Base-by-base conservation (phyloP, 2,888 invertebrate genomes). In the Suillia variegata region DNA sequence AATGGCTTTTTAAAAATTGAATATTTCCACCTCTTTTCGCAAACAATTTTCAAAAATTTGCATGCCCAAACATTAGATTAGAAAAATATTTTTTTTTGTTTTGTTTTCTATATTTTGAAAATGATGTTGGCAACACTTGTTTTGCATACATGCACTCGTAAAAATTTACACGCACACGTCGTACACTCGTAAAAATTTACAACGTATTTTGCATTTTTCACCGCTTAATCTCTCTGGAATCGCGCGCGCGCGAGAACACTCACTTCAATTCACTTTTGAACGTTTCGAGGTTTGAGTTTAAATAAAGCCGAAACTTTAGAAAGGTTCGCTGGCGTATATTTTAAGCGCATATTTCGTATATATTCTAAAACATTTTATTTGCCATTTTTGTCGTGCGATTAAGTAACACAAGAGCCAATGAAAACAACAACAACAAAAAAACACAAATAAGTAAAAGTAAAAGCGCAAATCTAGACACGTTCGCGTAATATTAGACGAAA, bases 151-250 rank as follows among this genome's bases (percentile, higher is more conserved):
- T 34, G 18, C 34, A 62, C 67, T 70, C 71, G 66, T 71, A 62
- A 74, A 70, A 69, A 64, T 66, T 67, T 64, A 70, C 65, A 67
- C 64, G 61, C 42, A 38, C 47, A 52, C 67, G n/a, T n/a, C n/a
- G 64, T 67, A 66, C 66, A 65, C 66, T 69, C 73, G 62, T 70
- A 71, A 66, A 71, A 67, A 67, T 73, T 72, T 69, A 73, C 68
- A 68, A 64, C 67, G 66, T 67, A 66, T 67, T 68, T 61, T 61
- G 45, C 45, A 65, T 63, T 65, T 63, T 54, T 18, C 38, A 8
- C 21, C 42, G 13, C n/a, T 15, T 26, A 22, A 50, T 15, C 51
- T 15, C 31, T 38, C 10, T 4, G 3, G 15, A 38, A 38, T 38
- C 38, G 38, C 10, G 15, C 38, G 2, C 26, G n/a, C 33, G 15